A percentile compares a stretch with the other conserved stretches of the same genome.
These are phyloP conservation scores for Hirtodrosophila cameraria DNA, from an alignment of 2,888 invertebrate genomes.

Conservation along the genomic window DNA sequence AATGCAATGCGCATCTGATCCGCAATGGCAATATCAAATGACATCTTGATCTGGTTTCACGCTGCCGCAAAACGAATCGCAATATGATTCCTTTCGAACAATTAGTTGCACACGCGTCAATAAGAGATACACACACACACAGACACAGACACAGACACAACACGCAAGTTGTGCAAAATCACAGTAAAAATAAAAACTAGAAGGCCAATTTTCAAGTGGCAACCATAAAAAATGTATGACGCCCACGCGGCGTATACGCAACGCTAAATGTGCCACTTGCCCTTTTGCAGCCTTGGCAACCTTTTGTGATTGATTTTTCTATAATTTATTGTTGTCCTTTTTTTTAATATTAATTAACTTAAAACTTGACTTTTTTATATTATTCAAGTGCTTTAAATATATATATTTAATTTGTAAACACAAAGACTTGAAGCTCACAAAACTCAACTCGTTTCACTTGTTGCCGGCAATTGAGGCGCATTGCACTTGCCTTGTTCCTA, in stretches of 20 bases:
- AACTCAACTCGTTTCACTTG: slow-evolving; percentile 33
- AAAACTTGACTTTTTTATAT: neutral
- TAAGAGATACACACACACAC: slow-evolving; percentile 4
- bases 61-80: slow-evolving; percentile 13
- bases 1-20: slow-evolving; percentile 82
- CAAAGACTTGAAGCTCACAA: neutral
- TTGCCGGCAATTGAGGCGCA: slow-evolving; percentile 28
- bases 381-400: neutral
- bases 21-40: slow-evolving; percentile 82
- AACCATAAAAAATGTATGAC: slow-evolving; percentile 28
- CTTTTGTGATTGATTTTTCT: slow-evolving; percentile 26
- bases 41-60: slow-evolving; percentile 61
- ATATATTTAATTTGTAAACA: neutral
- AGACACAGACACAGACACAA: slow-evolving; percentile 3
- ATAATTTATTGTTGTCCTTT: slow-evolving; percentile 1
- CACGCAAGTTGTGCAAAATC: slow-evolving; percentile 52
- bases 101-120: slow-evolving; percentile 14
- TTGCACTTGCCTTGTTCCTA: slow-evolving; percentile 11
- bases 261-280: slow-evolving; percentile 28
- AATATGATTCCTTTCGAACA: slow-evolving; percentile 46
- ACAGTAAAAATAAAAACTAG: slow-evolving; percentile 44
- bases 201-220: slow-evolving; percentile 39
- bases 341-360: neutral
- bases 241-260: slow-evolving; percentile 49
- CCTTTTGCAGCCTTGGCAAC: slow-evolving; percentile 26